Base-by-base conservation (phyloP, 1,140 invertebrate genomes). In the Ylistrum balloti region DNA sequence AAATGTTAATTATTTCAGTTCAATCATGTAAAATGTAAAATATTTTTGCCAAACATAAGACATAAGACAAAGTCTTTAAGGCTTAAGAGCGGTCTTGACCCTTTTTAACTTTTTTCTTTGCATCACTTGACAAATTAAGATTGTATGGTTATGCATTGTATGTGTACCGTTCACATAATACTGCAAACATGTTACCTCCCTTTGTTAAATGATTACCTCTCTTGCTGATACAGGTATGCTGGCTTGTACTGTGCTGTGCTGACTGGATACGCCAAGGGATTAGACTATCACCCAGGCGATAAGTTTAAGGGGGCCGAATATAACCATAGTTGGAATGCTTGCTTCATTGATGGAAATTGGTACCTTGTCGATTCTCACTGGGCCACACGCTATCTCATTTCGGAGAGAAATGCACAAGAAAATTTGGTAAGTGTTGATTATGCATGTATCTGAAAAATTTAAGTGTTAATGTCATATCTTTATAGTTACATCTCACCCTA, bases 181-280 rank as follows among this genome's bases (percentile, higher is more conserved):
- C 35, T 38, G 35, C 35, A 38, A 13, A 38, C 35, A 38, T 38
- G 35, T 38, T 38, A 38, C 35, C 5, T 56, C 45, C 45, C 20
- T 56, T 56, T 56, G 22, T 56, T 56, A 88, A n/a, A 85, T 88
- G 15, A 15, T 38, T 38, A 17, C 87, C 86, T 92, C 90, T 88
- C 95, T 96, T 88, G 96, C 87, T 86, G n/a, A 86, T 92, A 74
- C 90, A 99, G 99, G 96, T 99, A 99, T 96, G 99, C 99, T 11
- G 99, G 99, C 92, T 97, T 99, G 28, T 99, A 99, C 95, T 99
- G 99, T 96, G 98, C 99, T 13, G 99, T 99, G 10, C 99, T 99
- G 95, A 99, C 99, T 96, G 99, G 99, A 22, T 99, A 99, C 96
- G 99, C 98, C 88, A 99, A 99, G 96, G 99, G 99, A 86, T 98